Evolutionary conservation across 2,797 vertebrate genomes (phyloP).

Genomic region (Halcyon badia): DNA sequence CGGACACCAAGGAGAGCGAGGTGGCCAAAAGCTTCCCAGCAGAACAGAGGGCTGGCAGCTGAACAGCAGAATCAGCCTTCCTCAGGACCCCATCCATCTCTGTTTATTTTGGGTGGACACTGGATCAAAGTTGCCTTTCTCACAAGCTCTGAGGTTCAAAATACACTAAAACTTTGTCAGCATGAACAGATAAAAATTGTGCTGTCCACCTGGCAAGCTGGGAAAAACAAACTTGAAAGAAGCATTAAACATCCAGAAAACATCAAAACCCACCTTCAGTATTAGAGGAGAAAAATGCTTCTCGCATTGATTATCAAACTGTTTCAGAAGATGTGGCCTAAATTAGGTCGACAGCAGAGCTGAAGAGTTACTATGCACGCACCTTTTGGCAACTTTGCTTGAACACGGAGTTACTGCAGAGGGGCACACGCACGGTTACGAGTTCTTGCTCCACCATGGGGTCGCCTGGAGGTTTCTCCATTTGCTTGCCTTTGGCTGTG

Average conservation of each 20-base stretch:
- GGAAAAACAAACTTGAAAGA: slow-evolving; percentile 28
- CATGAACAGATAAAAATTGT: slow-evolving; percentile 30
- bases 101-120: slow-evolving; percentile 33
- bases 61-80: slow-evolving; percentile 52
- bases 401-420: slow-evolving; percentile 29
- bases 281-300: slow-evolving; percentile 52
- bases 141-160: slow-evolving; percentile 54
- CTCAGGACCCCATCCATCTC: slow-evolving; percentile 60
- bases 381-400: slow-evolving; percentile 42
- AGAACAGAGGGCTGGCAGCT: slow-evolving; percentile 83
- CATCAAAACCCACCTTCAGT: slow-evolving; percentile 27
- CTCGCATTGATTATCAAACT: slow-evolving; percentile 21
- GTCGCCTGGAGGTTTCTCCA: not conserved
- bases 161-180: slow-evolving; percentile 35
- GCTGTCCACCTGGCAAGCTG: not conserved
- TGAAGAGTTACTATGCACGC: slow-evolving; percentile 66
- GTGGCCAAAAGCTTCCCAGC: slow-evolving; percentile 76
- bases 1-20: slow-evolving; percentile 78
- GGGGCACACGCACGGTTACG: not conserved
- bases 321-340: slow-evolving; percentile 69
- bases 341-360: slow-evolving; percentile 71
- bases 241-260: slow-evolving; percentile 33
- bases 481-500: slow-evolving; percentile 59
- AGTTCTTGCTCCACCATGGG: slow-evolving; percentile 11
- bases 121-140: slow-evolving; percentile 68